Evolutionary conservation across 2,888 invertebrate species (phyloP).

Genomic region (Cosmia trapezina): DNA sequence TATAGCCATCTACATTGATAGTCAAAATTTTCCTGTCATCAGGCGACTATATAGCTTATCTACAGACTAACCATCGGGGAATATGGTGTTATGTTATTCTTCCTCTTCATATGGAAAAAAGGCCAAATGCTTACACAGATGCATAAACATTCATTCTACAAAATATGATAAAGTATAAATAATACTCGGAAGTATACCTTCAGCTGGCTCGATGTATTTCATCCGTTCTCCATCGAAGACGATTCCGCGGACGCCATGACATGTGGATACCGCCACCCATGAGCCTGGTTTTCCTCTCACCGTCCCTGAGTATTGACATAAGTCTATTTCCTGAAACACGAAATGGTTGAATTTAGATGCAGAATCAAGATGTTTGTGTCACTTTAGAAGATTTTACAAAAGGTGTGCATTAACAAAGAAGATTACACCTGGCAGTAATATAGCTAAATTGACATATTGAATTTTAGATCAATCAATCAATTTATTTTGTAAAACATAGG

Average conservation of each 20-base stretch:
- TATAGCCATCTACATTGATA: too few relatives aligned
- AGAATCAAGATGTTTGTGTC: neutral
- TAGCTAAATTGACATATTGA: neutral
- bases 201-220: slow-evolving; percentile 92
- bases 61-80: too few relatives aligned
- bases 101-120: too few relatives aligned
- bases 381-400: neutral
- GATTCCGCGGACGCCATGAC: slow-evolving; percentile 93
- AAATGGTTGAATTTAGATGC: slow-evolving; percentile 40
- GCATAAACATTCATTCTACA: too few relatives aligned
- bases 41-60: too few relatives aligned
- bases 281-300: slow-evolving; percentile 93
- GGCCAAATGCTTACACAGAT: too few relatives aligned
- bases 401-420: neutral
- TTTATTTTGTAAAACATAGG: too few relatives aligned
- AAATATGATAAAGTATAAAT: neutral
- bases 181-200: slow-evolving; percentile 68
- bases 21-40: too few relatives aligned
- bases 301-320: slow-evolving; percentile 95
- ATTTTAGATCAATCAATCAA: too few relatives aligned
- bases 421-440: neutral
- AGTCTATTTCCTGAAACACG: slow-evolving; percentile 91
- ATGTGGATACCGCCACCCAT: slow-evolving; percentile 96
- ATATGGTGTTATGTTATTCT: too few relatives aligned
- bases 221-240: slow-evolving; percentile 94